phyloP scores from a whole-genome alignment of 1,140 invertebrate genomes.

The Copidosoma floridanum region DNA sequence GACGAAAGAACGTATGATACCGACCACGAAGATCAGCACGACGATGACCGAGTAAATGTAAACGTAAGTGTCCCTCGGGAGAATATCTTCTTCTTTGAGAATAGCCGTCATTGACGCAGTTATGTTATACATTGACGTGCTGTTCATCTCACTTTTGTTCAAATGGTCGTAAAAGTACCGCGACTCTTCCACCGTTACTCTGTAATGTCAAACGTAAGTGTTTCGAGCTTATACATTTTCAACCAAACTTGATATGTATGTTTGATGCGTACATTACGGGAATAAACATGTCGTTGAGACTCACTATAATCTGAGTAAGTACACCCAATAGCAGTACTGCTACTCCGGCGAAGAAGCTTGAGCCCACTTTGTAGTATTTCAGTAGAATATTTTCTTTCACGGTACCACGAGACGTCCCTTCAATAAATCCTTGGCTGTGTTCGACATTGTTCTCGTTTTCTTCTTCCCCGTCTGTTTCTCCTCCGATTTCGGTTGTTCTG shows the following conservation, averaged over 20 bases:
- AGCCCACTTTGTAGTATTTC: constrained; percentile 64
- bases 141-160: not conserved
- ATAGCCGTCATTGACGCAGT: constrained; percentile 44
- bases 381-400: constrained; percentile 64
- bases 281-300: constrained; percentile 68
- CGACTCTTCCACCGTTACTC: constrained; percentile 36
- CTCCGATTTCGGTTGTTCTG: constrained; percentile 40
- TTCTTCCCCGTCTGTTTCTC: constrained; percentile 56
- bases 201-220: too few species aligned
- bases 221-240: not conserved
- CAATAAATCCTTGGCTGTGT: constrained; percentile 57
- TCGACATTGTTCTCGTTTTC: too few species aligned
- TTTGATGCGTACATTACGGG: constrained; percentile 60
- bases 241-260: not conserved
- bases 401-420: constrained; percentile 60
- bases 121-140: too few species aligned
- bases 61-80: constrained; percentile 45
- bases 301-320: constrained; percentile 64
- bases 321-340: constrained; percentile 58
- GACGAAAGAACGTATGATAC: constrained; percentile 53
- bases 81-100: constrained; percentile 28
- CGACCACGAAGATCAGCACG: constrained; percentile 51
- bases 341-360: constrained; percentile 57
- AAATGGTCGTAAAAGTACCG: constrained; percentile 8
- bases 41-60: constrained; percentile 58